These are phyloP conservation scores for Chirona hameri DNA, from an alignment of 2,888 invertebrate species.

Conservation along the genomic window DNA sequence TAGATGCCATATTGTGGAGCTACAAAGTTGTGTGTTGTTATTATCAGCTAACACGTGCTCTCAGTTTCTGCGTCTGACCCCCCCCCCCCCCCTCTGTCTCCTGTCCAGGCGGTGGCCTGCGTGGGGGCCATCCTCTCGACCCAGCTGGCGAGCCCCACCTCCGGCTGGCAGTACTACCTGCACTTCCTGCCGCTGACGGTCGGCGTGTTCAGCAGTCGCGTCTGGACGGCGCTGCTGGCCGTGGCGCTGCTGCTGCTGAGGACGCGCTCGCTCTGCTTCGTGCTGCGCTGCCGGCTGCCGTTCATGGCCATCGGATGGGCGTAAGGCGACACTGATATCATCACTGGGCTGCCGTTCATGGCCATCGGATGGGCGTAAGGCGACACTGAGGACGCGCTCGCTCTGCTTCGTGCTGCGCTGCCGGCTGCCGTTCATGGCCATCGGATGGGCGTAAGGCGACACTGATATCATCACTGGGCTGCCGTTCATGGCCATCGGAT, in stretches of 20 bases:
- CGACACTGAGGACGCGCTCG: slow-evolving; percentile 67
- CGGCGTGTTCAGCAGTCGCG: slow-evolving; percentile 69
- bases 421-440: slow-evolving; percentile 62
- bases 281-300: slow-evolving; percentile 68
- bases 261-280: slow-evolving; percentile 77
- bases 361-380: slow-evolving; percentile 58
- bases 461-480: slow-evolving; percentile 53
- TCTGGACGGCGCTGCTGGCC: slow-evolving; percentile 82
- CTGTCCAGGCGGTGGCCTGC: slow-evolving; percentile 55
- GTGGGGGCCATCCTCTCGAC: slow-evolving; percentile 71
- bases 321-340: slow-evolving; percentile 47
- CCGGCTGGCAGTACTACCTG: slow-evolving; percentile 61
- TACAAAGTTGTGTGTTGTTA: no score
- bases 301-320: slow-evolving; percentile 60
- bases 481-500: slow-evolving; percentile 58
- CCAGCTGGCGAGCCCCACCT: slow-evolving; percentile 53
- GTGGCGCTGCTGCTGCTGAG: slow-evolving; percentile 75
- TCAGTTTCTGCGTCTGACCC: no score
- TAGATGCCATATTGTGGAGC: no score
- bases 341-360: slow-evolving; percentile 51
- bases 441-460: slow-evolving; percentile 57
- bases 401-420: slow-evolving; percentile 74
- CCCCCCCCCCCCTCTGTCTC: no score
- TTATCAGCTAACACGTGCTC: no score
- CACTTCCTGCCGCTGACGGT: slow-evolving; percentile 72